Base-by-base conservation (phyloP, 2,888 invertebrate species). In the Dorcus parallelipipedus region DNA sequence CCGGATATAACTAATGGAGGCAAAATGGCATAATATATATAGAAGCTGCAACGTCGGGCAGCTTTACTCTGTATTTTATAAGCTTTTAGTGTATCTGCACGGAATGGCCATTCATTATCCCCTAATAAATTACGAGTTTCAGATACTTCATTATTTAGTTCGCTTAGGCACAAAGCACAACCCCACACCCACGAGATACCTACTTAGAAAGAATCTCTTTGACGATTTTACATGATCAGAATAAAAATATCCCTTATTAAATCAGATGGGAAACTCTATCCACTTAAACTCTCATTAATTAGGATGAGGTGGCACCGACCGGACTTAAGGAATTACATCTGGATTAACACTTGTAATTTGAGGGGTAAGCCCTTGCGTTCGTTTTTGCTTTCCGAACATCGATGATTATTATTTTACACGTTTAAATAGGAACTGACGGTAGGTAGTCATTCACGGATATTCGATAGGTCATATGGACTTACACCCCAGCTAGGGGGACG, bases 1-100 rank as follows among this genome's bases (percentile, higher is more conserved):
- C 72, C 72, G 72, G 72, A 72, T 70, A 72, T 71, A 72, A 72
- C 69, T 71, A 70, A 72, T 72, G 70, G 70, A 70, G 70, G 68
- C 67, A 70, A 72, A 73, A 72, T 66, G 71, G 70, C 70, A 67
- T 68, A 64, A 14, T 14, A 67, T 67, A 66, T 66, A 71, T 66
- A 71, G 69, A 67, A 69, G 64, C 64, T 26, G 26, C 26, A 26
- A 26, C 26, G 26, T 69, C 61, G 67, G 67, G 66, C 65, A 67
- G 68, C 68, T 63, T 67, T 65, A 68, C 68, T 70, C 26, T 26
- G 67, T 68, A 68, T 70, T 71, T 69, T 66, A 68, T 69, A 66
- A 67, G 69, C 69, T 68, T 68, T 68, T 65, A 67, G 68, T 63
- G 61, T 64, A 65, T 65, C 65, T 64, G 63, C 64, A 60, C 65